Evolutionary conservation across 2,888 invertebrate species (phyloP).

Genomic region (Sisyra terminalis): DNA sequence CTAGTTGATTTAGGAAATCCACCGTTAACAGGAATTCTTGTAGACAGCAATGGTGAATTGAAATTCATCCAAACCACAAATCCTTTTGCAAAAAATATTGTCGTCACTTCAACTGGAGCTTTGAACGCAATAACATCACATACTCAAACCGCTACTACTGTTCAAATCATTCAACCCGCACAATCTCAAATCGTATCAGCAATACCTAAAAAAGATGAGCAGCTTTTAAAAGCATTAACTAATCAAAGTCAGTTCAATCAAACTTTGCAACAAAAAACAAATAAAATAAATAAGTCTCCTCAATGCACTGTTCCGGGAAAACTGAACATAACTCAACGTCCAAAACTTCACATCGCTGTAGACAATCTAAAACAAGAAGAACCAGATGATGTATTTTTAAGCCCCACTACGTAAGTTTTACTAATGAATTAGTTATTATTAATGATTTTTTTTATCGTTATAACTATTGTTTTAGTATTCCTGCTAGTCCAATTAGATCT

Average conservation of each 20-base stretch:
- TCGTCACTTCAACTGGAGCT: constrained; percentile 16
- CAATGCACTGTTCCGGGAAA: constrained; percentile 21
- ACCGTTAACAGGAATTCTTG: constrained; percentile 34
- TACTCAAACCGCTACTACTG: neutral
- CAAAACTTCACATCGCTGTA: constrained; percentile 19
- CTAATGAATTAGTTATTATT: too few relatives aligned
- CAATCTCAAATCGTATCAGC: neutral
- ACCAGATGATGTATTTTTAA: constrained; percentile 60
- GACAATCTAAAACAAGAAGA: constrained; percentile 41
- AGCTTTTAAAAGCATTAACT: constrained; percentile 11
- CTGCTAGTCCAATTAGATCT: constrained; percentile 46
- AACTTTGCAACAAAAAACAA: constrained; percentile 17
- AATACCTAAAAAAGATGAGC: constrained; percentile 4
- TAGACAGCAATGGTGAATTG: constrained; percentile 43
- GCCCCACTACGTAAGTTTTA: constrained; percentile 44
- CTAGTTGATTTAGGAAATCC: constrained; percentile 35
- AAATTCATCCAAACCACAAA: constrained; percentile 40
- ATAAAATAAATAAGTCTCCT: constrained; percentile 16
- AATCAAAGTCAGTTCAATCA: constrained; percentile 8
- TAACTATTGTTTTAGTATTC: constrained; percentile 31
- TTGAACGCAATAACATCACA: constrained; percentile 4
- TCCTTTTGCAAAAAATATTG: constrained; percentile 25
- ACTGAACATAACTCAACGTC: constrained; percentile 17
- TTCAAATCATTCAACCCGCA: neutral
- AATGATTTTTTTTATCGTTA: neutral